Evolutionary conservation across 2,113 vertebrate species (phyloP), one percentile per base, ranked within the genome.

Genomic region (Polyodon spathula): DNA sequence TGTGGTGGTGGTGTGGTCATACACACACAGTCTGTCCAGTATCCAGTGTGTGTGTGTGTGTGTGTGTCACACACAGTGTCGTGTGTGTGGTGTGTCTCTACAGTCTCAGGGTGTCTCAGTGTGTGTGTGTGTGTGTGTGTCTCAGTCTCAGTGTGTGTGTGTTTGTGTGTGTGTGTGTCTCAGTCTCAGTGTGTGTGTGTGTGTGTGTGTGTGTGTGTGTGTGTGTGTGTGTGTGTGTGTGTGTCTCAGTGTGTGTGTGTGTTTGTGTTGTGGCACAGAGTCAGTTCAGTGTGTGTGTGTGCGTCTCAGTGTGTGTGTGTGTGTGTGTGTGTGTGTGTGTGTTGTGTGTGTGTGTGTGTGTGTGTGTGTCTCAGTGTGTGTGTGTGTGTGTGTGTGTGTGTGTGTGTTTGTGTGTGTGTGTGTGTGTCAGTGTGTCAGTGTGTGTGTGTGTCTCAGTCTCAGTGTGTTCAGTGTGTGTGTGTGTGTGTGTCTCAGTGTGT

Each of bases 381-480:
- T n/a, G n/a, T n/a, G n/a, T n/a, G n/a, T n/a, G n/a, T n/a, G n/a
- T n/a, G n/a, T n/a, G n/a, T n/a, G n/a, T n/a, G n/a, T n/a, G n/a
- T n/a, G n/a, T n/a, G n/a, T n/a, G n/a, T n/a, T n/a, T n/a, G n/a
- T n/a, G n/a, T n/a, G n/a, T n/a, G n/a, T n/a, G n/a, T n/a, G 63
- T 69, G 66, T 70, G 73, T 74, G 73, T 70, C 63, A 62, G 65
- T 61, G 37, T 62, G 73, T 61, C 42, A 52, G 55, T 51, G 48
- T 15, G 12, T 55, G 15, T 55, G 52, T 44, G 4, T 51, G 40
- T 54, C 16, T 55, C n/a, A n/a, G n/a, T n/a, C n/a, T n/a, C n/a
- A n/a, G n/a, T n/a, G n/a, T n/a, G n/a, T n/a, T n/a, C n/a, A n/a
- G 40, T 12, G 39, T 39, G n/a, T 61, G 17, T 56, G 14, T 12